Evolutionary conservation across 2,888 invertebrate genomes (phyloP), one percentile per base, ranked within the genome.

Genomic region (Ennomos erosarius): DNA sequence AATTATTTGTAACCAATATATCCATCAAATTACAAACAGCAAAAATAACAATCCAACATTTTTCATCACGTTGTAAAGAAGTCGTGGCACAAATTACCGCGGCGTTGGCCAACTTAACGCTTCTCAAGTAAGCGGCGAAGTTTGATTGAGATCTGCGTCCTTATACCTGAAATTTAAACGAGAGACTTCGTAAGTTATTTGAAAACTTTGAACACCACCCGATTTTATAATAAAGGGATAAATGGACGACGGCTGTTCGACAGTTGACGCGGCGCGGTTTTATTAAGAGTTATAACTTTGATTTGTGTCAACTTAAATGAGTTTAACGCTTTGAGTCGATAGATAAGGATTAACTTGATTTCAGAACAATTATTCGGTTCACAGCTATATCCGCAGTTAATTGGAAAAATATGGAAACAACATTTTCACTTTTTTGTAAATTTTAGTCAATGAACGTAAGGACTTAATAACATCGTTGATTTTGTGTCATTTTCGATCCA

Each of bases 91-190:
- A 82, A 84, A 75, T 85, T 81, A 72, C 61, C 73, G 68, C 75
- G 73, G 69, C 81, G 79, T 84, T 78, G 75, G 64, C 71, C 68
- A 82, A 84, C 75, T 84, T 77, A 69, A 73, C 75, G 79, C 76
- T 76, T 70, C 71, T 60, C 62, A 72, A 77, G 74, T 73, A 72
- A 77, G 74, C 73, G 79, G 67, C 72, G 73, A 88, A 88, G 82
- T 89, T 88, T 86, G 85, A 88, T 88, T 85, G 84, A 83, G 84
- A 84, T 81, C 80, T 76, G 75, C 68, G 75, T 75, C 79, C 78
- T 75, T 79, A n/a, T 75, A 83, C 83, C 82, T 81, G 82, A 77
- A 86, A 84, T 85, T 84, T 84, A 81, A 87, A 85, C 81, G 77
- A 84, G 78, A 74, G 68, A 69, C 73, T 73, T 69, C 67, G 76